phyloP scores from a whole-genome alignment of 2,797 vertebrate species.

The Rhyacichthys aspro region DNA sequence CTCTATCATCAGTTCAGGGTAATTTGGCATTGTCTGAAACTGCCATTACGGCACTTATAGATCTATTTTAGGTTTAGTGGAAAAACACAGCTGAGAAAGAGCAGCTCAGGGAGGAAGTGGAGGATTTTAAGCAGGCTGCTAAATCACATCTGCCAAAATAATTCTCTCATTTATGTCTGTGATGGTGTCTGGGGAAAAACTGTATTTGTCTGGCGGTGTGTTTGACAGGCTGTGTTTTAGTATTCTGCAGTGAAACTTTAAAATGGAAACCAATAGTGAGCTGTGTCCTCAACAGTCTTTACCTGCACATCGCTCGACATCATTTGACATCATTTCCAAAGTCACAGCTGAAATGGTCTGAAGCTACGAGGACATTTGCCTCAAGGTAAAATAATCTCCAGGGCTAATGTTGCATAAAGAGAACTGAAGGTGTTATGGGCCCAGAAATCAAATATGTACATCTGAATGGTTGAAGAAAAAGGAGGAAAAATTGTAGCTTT shows the following conservation, averaged over 20 bases:
- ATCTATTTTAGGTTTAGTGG: neutral
- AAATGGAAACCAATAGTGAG: no score
- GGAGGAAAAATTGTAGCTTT: neutral
- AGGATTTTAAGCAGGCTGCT: neutral
- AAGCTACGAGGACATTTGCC: constrained; percentile 2
- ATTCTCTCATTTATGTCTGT: neutral
- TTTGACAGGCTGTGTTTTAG: neutral
- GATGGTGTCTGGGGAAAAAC: neutral
- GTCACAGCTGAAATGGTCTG: neutral
- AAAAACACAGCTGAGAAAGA: neutral
- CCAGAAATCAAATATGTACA: neutral
- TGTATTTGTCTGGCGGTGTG: neutral
- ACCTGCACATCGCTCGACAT: no score
- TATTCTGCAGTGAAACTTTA: no score
- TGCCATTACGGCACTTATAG: neutral
- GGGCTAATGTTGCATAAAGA: constrained; percentile 9
- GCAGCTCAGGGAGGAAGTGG: neutral
- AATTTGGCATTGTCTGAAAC: constrained; percentile 10
- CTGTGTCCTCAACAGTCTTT: no score
- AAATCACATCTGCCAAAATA: neutral
- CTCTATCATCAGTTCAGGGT: neutral
- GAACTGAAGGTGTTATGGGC: neutral
- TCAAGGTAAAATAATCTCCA: neutral
- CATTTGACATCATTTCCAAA: neutral
- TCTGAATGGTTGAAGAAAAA: neutral